Evolutionary conservation across 2,113 vertebrate genomes (phyloP).

Genomic region (Thomomys bottae): DNA sequence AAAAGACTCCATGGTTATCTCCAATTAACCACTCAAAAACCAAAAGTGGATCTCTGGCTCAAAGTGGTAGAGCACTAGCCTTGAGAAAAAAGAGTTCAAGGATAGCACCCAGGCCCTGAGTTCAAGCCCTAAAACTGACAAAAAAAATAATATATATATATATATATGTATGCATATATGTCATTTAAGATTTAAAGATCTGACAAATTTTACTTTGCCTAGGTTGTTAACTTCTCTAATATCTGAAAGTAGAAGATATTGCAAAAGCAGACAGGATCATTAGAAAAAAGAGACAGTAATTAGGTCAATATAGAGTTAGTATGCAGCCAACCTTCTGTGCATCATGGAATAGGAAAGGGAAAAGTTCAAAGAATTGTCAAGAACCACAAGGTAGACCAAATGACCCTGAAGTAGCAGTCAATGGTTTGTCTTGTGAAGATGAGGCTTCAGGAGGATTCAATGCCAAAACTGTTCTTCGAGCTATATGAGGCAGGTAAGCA

Average conservation of each 20-base stretch:
- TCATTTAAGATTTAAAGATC: not conserved
- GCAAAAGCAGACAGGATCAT: not conserved
- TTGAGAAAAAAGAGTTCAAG: no score
- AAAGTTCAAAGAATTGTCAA: not conserved
- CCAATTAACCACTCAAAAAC: no score
- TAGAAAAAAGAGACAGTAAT: not conserved
- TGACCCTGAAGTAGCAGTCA: not conserved
- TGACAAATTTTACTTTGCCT: not conserved
- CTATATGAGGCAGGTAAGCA: not conserved
- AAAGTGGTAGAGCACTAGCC: no score
- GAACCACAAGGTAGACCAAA: not conserved
- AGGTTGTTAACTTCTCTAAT: not conserved
- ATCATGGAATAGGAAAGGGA: not conserved
- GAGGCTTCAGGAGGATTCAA: not conserved
- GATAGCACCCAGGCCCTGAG: no score
- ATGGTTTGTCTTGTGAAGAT: not conserved
- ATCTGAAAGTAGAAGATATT: not conserved
- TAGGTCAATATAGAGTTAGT: not conserved
- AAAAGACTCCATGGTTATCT: no score
- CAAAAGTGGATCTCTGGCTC: not conserved
- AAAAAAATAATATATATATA: no score
- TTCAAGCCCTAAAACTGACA: no score
- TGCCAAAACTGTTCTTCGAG: not conserved
- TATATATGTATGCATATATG: no score
- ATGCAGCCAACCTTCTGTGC: not conserved